These are phyloP conservation scores for Alcis repandata DNA, from an alignment of 2,888 invertebrate genomes.

Conservation along the genomic window DNA sequence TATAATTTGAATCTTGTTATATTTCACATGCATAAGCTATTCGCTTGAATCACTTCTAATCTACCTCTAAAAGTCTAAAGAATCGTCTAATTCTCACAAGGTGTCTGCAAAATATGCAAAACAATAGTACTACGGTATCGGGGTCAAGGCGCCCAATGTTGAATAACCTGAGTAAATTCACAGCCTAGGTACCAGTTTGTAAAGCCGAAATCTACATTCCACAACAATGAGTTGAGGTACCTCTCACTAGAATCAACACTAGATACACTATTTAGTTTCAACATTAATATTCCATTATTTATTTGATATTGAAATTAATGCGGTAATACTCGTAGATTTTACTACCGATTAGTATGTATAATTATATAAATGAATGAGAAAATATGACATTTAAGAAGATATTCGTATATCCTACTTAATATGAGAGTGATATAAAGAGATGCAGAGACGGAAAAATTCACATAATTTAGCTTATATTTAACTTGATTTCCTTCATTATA, in stretches of 20 bases:
- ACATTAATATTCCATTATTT: background rate
- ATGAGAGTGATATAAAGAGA: too few relatives aligned
- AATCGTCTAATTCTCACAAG: slow-evolving; percentile 8
- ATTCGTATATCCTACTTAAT: too few relatives aligned
- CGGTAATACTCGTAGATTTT: too few relatives aligned
- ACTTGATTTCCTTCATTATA: too few relatives aligned
- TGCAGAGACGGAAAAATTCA: too few relatives aligned
- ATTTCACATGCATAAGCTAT: background rate
- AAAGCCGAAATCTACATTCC: background rate
- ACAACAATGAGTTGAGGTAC: background rate
- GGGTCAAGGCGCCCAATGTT: slow-evolving; percentile 30
- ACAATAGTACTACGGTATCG: slow-evolving; percentile 12
- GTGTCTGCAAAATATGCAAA: background rate
- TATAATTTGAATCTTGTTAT: too few relatives aligned
- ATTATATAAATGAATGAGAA: too few relatives aligned
- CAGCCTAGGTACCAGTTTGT: too few relatives aligned
- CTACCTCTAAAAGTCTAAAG: too few relatives aligned
- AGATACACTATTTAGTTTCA: background rate
- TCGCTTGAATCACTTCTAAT: background rate
- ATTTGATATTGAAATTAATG: background rate
- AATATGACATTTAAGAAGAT: too few relatives aligned
- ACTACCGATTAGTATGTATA: too few relatives aligned
- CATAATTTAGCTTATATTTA: too few relatives aligned
- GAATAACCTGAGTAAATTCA: slow-evolving; percentile 7
- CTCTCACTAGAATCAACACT: background rate